Base-by-base conservation (phyloP, 2,113 vertebrate species). In the Myxocyprinus asiaticus region DNA sequence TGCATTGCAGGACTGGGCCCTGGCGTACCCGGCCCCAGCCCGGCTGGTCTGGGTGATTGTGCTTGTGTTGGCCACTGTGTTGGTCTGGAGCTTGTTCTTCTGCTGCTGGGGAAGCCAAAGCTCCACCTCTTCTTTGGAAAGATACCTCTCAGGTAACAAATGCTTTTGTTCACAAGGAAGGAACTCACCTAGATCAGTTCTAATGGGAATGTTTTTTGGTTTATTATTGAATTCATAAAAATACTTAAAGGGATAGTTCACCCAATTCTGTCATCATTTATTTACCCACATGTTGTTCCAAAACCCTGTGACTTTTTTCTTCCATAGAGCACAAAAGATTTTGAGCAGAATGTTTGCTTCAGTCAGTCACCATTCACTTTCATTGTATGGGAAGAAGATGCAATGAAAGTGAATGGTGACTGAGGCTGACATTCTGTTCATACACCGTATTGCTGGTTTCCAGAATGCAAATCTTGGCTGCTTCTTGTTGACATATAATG, bases 81-180 rank as follows among this genome's bases (percentile, higher is more conserved):
- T 93, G 68, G 81, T 94, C 51, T 94, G 93, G 92, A 86, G 91
- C 74, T 73, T 93, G 66, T 92, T 92, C 85, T 92, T 90, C 81
- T 93, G 91, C 88, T 94, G 92, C 87, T 89, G 88, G 84, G 86
- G 88, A 88, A 91, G 83, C 79, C 89, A 76, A 17, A 87, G 15
- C 74, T 89, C 90, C 6, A 84, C 90, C 0, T 62, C 84, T 44
- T 81, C 88, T 45, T 69, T 93, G 90, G 92, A 93, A 81, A 87
- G 86, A 17, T 91, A 90, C 81, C 88, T 92, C 82, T 86, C 86
- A 90, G 92, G 93, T 94, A 92, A 77, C 88, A 81, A 5, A 9
- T 58, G 59, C 42, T 71, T 68, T 72, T 10, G 2, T 63, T 63
- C 4, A 11, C 5, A 7, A 11, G 22, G 3, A 33, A 33, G 47